Evolutionary conservation across 2,797 vertebrate genomes (phyloP), one percentile per base, ranked within the genome.

Genomic region (Falco novaeseelandiae): DNA sequence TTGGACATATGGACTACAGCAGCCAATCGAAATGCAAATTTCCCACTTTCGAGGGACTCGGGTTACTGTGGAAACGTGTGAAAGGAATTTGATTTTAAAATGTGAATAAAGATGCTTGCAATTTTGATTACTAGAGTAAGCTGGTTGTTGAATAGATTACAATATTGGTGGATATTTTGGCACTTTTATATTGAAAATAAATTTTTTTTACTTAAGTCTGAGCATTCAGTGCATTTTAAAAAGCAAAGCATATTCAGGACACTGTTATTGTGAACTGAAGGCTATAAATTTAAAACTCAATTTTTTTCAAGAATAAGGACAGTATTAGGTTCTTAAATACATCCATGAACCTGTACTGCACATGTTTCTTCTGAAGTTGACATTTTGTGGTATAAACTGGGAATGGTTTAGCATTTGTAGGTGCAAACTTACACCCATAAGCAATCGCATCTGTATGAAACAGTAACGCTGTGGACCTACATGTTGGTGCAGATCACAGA

Each of bases 1-100:
- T 99, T 99, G 98, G 99, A 99, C 98, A 99, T 99, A 97, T 99
- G 99, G 99, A 99, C 99, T 98, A 99, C 99, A 71, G 98, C 99
- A 22, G 98, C 99, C 74, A 99, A 99, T 94, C 98, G 99, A 96
- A 99, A 98, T 91, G 98, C 99, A 87, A 99, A 98, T 97, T 99
- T 99, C 46, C 99, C 99, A 38, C 98, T 99, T 94, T 99, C 99
- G 22, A 99, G 99, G 89, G 99, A 99, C 98, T 99, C 99, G 5
- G 98, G 99, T 94, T 99, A 99, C 98, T 99, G 99, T 79, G 99
- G 99, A 94, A 98, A 98, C 0, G 92, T 98, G 97, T 98, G 98
- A 98, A 96, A 93, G 95, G 84, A 88, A 83, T 90, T 90, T 72
- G 93, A 65, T 85, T 93, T 95, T 81, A 96, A 96, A 98, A 97